phyloP scores from a whole-genome alignment of 2,113 vertebrate genomes.

The Oncorhynchus keta region DNA sequence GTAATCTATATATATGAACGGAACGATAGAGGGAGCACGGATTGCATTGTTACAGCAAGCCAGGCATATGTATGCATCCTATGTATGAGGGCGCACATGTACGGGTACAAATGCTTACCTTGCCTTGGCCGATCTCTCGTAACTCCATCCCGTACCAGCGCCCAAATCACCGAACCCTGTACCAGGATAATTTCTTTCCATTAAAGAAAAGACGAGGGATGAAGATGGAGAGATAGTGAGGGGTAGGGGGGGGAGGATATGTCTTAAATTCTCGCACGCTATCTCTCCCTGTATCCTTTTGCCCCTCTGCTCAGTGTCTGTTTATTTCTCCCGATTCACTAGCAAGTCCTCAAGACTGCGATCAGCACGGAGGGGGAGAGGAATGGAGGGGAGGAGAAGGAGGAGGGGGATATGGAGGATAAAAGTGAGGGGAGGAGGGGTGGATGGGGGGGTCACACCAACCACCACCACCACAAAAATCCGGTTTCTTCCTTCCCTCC shows the following conservation, averaged over 20 bases:
- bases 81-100: conserved; percentile 33
- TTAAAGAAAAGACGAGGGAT: conserved; percentile 73
- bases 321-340: conserved; percentile 76
- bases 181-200: conserved; percentile 91
- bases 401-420: conserved; percentile 56
- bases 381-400: conserved; percentile 48
- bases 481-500: conserved; percentile 58
- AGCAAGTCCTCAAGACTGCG: conserved; percentile 72
- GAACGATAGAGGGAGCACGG: conserved; percentile 20
- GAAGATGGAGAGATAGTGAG: conserved; percentile 71
- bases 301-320: conserved; percentile 62
- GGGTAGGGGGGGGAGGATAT: conserved; percentile 58
- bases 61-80: conserved; percentile 36
- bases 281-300: conserved; percentile 59
- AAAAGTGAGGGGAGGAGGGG: conserved; percentile 36
- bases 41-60: conserved; percentile 53
- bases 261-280: conserved; percentile 62
- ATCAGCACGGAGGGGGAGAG: conserved; percentile 49
- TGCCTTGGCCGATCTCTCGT: conserved; percentile 88
- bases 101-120: conserved; percentile 74
- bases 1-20: conserved; percentile 31
- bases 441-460: conserved; percentile 58
- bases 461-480: conserved; percentile 65
- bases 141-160: conserved; percentile 88
- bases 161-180: conserved; percentile 88